These are phyloP conservation scores for Lycaena phlaeas DNA, from an alignment of 2,888 invertebrate genomes.

Conservation along the genomic window DNA sequence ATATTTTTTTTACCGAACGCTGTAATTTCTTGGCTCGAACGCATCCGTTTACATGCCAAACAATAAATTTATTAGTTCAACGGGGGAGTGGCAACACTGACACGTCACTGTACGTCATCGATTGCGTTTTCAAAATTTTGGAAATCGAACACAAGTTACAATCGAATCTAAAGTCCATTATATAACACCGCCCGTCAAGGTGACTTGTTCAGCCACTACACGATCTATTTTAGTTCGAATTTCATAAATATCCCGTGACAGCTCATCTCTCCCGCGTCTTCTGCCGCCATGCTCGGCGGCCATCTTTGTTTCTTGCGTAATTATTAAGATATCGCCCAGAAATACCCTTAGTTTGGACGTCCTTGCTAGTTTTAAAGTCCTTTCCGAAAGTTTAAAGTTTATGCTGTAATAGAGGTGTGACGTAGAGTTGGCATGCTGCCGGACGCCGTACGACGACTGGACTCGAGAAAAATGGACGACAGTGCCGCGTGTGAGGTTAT, in stretches of 20 bases:
- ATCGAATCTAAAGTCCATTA: conserved; percentile 43
- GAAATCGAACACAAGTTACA: conserved; percentile 34
- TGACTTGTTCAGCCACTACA: conserved; percentile 66
- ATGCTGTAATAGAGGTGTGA: conserved; percentile 64
- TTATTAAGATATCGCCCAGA: conserved; percentile 40
- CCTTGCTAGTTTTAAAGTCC: conserved; percentile 71
- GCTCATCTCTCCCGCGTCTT: conserved; percentile 67
- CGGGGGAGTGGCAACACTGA: conserved; percentile 69
- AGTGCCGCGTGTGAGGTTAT: conserved; percentile 38
- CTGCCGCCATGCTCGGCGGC: conserved; percentile 47
- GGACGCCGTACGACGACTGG: conserved; percentile 46
- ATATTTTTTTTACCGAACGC: conserved; percentile 66
- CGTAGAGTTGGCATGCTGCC: conserved; percentile 68
- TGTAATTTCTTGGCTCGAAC: conserved; percentile 73
- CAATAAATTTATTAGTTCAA: conserved; percentile 73
- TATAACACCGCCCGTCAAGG: conserved; percentile 64
- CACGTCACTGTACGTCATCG: conserved; percentile 56
- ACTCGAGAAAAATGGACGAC: conserved; percentile 50
- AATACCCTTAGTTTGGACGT: conserved; percentile 39
- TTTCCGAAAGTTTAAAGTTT: conserved; percentile 63
- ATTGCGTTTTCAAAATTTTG: conserved; percentile 51
- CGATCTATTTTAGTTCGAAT: conserved; percentile 69
- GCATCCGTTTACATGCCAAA: conserved; percentile 73
- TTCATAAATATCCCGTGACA: conserved; percentile 73
- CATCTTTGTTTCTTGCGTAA: conserved; percentile 61